These are phyloP conservation scores for Umimayanthus chanpuru DNA, from an alignment of 92 coral and sea anemone genomes.

Conservation along the genomic window DNA sequence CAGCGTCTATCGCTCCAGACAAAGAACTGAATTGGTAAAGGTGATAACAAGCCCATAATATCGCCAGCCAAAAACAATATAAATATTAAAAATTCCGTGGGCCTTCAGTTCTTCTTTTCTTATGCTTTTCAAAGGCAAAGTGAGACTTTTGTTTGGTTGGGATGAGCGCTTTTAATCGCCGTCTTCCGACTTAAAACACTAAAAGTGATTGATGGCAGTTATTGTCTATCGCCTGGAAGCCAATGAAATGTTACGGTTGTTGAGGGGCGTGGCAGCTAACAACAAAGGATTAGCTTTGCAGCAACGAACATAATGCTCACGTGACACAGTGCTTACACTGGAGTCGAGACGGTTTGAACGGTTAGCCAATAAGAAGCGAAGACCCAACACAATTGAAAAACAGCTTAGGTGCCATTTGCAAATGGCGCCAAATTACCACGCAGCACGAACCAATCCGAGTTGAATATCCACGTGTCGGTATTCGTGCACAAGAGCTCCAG, in stretches of 20 bases:
- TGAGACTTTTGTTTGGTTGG: background rate
- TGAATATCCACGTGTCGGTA: conserved; percentile 96
- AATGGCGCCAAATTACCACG: conserved; percentile 98
- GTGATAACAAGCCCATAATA: conserved; percentile 2
- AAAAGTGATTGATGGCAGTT: conserved; percentile 9
- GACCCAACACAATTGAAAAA: conserved; percentile 76
- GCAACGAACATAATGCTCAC: conserved; percentile 70
- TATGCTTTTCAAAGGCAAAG: background rate
- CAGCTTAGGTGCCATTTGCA: conserved; percentile 95
- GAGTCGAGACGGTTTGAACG: conserved; percentile 68
- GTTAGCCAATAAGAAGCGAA: conserved; percentile 77
- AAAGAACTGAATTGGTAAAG: conserved; percentile 18
- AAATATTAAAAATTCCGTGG: background rate
- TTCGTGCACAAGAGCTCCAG: conserved; percentile 83
- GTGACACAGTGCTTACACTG: conserved; percentile 62
- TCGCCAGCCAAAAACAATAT: background rate
- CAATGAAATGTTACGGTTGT: conserved; percentile 18
- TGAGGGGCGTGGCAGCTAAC: conserved; percentile 72
- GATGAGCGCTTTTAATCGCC: conserved; percentile 1
- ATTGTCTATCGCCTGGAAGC: conserved; percentile 22
- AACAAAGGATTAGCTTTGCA: conserved; percentile 81
- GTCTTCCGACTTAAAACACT: conserved; percentile 13
- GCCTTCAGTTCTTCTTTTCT: background rate
- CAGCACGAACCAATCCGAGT: conserved; percentile 95
- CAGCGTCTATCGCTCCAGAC: conserved; percentile 10